Conservation (phyloP, 1,140 invertebrate species). For the Panagrolaimus sp. region DNA sequence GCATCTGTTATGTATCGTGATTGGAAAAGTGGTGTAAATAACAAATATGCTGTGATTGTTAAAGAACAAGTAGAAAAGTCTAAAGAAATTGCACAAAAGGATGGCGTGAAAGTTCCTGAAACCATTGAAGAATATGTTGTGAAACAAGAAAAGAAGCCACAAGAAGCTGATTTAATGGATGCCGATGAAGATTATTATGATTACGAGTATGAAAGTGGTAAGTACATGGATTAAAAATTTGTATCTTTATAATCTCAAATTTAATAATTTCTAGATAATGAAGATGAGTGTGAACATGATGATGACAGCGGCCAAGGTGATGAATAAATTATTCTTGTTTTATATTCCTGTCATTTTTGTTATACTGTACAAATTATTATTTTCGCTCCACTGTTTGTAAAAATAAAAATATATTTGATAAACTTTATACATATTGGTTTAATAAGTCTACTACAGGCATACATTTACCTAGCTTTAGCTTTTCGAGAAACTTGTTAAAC, state of each 20-base stretch:
- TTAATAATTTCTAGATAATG: too few species aligned
- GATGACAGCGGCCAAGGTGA: conserved; percentile 55
- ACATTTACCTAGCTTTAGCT: too few species aligned
- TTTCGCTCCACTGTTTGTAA: too few species aligned
- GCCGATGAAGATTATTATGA: conserved; percentile 29
- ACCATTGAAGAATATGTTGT: conserved; percentile 97
- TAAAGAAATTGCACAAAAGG: conserved; percentile 85
- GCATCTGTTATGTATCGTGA: conserved; percentile 98
- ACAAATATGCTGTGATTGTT: conserved; percentile 99
- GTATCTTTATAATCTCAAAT: neutral
- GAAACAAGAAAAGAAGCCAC: conserved; percentile 20
- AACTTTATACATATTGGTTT: too few species aligned
- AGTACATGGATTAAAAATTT: conserved; percentile 16
- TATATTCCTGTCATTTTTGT: too few species aligned
- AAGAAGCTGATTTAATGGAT: conserved; percentile 36
- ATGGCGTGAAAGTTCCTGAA: conserved; percentile 89
- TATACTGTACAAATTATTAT: too few species aligned
- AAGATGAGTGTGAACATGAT: conserved; percentile 25
- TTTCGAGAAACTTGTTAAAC: too few species aligned
- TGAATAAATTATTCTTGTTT: conserved; percentile 27
- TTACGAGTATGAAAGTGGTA: conserved; percentile 12
- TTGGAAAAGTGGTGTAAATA: conserved; percentile 92
- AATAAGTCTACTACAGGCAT: too few species aligned
- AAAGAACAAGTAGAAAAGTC: conserved; percentile 88
- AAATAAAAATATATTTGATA: too few species aligned